Base-by-base conservation (phyloP, 2,888 invertebrate species). In the Mimas tiliae region DNA sequence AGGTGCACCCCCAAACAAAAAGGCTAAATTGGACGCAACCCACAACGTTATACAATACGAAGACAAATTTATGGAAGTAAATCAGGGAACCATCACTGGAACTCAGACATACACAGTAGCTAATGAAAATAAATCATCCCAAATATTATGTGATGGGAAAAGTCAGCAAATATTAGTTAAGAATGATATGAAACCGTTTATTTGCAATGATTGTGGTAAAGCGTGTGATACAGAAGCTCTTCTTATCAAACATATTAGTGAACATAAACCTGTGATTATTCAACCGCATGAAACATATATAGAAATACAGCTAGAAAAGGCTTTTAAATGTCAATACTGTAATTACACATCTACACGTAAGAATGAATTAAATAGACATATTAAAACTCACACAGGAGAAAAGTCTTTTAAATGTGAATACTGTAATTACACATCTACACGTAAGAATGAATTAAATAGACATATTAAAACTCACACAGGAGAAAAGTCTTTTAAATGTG, bases 161-260 rank as follows among this genome's bases (percentile, higher is more conserved):
- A 19, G 16, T 33, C 19, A 14, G 45, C 45, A 45, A 45, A 14
- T 14, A 45, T 12, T 55, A 53, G 9, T 27, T 47, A 27, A 27
- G 7, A 21, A 45, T n/a, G 8, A 14, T 11, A n/a, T 42, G 55
- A 21, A 42, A 11, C 0, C 12, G 45, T 64, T 52, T 53, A 19
- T 45, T 33, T 11, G 33, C 53, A 33, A 55, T 21, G 45, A 42
- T 42, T 55, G 47, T 55, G 27, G 34, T n/a, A 16, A 65, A 12
- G 42, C 11, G n/a, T 47, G 27, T 55, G 47, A 6, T 33, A 14
- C 33, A 7, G 55, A 52, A n/a, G 11, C 42, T 34, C 14, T 14
- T 12, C 1, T 55, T 2, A 12, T 34, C 12, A 34, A 6, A n/a
- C 55, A 55, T 33, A 8, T 55, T 45, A 45, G 45, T 14, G 1